phyloP scores from a whole-genome alignment of 1,140 invertebrate species.

The Cotesia vestalis region DNA sequence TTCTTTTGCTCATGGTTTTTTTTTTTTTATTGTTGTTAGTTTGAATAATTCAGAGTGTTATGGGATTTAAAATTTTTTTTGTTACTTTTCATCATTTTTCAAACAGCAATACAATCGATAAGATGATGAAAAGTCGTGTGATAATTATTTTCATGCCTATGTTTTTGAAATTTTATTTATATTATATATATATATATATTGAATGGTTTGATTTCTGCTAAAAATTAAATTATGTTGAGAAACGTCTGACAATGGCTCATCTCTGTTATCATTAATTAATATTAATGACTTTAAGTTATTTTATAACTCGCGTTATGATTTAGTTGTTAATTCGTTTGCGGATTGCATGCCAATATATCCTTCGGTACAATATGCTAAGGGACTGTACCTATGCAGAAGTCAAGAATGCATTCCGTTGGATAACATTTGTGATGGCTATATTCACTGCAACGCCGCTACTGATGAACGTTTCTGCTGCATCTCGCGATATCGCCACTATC shows the following conservation, averaged over 20 bases:
- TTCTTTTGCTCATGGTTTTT: no score
- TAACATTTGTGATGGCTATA: conserved; percentile 74
- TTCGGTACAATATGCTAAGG: conserved; percentile 56
- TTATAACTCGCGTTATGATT: conserved; percentile 60
- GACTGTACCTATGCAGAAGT: conserved; percentile 71
- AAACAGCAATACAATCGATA: no score
- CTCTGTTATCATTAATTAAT: conserved; percentile 12
- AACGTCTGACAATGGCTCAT: conserved; percentile 11
- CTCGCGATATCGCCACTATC: conserved; percentile 53
- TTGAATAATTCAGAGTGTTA: no score
- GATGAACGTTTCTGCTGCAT: conserved; percentile 75
- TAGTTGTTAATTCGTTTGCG: conserved; percentile 63
- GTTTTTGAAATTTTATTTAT: not conserved
- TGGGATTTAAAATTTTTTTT: no score
- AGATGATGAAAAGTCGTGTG: no score
- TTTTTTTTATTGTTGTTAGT: no score
- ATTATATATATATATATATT: not conserved
- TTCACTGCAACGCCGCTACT: conserved; percentile 76
- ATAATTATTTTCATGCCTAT: conserved; percentile 12
- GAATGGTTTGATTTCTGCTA: not conserved
- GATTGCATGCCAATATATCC: conserved; percentile 62
- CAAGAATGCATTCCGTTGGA: conserved; percentile 70
- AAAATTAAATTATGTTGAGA: not conserved
- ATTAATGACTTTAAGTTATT: conserved; percentile 35
- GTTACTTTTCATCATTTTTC: conserved; percentile 1